Evolutionary conservation across 1,140 invertebrate species (phyloP).

Genomic region (Hetaerina americana): DNA sequence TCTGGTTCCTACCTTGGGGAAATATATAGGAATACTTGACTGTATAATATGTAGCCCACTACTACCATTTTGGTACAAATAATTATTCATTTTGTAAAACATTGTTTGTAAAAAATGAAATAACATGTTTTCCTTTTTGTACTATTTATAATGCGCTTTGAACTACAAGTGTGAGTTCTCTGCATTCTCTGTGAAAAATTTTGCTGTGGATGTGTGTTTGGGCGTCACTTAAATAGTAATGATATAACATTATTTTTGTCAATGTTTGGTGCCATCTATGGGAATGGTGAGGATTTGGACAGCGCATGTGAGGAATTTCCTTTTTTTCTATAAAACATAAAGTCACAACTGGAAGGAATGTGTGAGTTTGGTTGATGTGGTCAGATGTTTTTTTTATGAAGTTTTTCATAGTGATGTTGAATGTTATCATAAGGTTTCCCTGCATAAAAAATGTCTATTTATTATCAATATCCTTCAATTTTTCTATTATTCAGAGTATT

Average conservation of each 20-base stretch:
- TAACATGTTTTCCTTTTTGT: constrained; percentile 14
- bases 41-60: constrained; percentile 12
- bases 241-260: constrained; percentile 11
- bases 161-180: constrained; percentile 2
- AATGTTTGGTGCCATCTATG: constrained; percentile 13
- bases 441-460: constrained; percentile 5
- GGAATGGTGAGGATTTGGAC: constrained; percentile 12
- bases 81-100: constrained; percentile 17
- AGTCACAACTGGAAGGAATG: constrained; percentile 4
- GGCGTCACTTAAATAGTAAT: not conserved
- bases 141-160: constrained; percentile 16
- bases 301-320: constrained; percentile 3
- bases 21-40: constrained; percentile 9
- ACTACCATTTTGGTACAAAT: constrained; percentile 18
- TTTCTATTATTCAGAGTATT: constrained; percentile 7
- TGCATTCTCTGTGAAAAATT: not conserved
- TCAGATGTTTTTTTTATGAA: constrained; percentile 3
- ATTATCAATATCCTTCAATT: constrained; percentile 3
- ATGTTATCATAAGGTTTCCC: constrained; percentile 5
- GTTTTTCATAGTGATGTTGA: constrained; percentile 5
- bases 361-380: constrained; percentile 1
- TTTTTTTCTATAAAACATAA: not conserved
- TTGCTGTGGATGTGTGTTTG: not conserved
- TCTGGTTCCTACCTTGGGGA: constrained; percentile 17
- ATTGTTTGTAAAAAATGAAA: constrained; percentile 15